Percentiles rank a stretch among this genome's conserved stretches.
These are phyloP conservation scores for Camponotus vicinus DNA, from an alignment of 1,140 invertebrate genomes.

Conservation along the genomic window DNA sequence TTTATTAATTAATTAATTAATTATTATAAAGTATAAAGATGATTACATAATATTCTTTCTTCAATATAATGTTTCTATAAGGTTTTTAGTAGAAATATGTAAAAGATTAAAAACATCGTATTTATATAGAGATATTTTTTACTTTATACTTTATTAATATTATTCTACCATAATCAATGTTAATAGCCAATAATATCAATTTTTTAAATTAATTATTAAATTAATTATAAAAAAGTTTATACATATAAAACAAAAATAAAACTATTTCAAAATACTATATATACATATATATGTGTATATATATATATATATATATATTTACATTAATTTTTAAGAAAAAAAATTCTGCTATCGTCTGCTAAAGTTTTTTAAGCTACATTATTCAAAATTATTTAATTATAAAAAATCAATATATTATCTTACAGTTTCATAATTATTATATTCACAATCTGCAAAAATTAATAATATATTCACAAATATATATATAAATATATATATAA, in stretches of 20 bases:
- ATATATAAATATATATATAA: no score
- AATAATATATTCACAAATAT: no score
- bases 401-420: background rate
- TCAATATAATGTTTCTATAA: background rate
- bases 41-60: background rate
- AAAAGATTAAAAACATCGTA: no score
- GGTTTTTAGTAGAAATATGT: no score
- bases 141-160: no score
- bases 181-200: background rate
- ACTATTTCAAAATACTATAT: background rate
- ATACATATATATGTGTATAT: background rate
- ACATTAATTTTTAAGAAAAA: no score
- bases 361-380: background rate
- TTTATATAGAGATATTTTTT: background rate
- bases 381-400: slow-evolving; percentile 2
- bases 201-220: background rate
- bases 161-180: no score
- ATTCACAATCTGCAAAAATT: background rate
- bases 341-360: background rate
- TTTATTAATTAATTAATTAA: background rate
- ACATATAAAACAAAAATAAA: background rate
- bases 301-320: no score
- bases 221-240: background rate
- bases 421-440: background rate
- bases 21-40: background rate